A percentile compares a stretch with the other conserved stretches of the same genome.
These are phyloP conservation scores for Brachionus rotundiformis DNA, from an alignment of 1,140 invertebrate genomes.

Conservation along the genomic window DNA sequence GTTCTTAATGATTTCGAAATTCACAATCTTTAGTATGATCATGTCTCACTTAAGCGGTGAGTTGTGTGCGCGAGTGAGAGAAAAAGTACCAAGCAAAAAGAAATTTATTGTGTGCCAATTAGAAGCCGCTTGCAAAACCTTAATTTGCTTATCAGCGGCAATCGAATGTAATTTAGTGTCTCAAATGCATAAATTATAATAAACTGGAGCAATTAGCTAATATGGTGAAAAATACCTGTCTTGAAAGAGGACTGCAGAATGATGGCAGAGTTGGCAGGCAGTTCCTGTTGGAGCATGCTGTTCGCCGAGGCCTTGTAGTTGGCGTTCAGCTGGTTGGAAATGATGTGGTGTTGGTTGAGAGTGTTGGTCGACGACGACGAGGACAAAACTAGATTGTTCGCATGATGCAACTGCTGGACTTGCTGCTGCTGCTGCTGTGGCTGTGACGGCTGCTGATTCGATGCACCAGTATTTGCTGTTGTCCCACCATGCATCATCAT, in stretches of 20 bases:
- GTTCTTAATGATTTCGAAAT: too few species aligned
- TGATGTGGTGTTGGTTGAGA: background rate
- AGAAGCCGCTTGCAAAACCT: background rate
- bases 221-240: constrained; percentile 27
- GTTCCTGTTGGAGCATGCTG: constrained; percentile 26
- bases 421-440: constrained; percentile 16
- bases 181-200: background rate
- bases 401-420: background rate
- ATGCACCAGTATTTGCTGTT: constrained; percentile 47
- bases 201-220: background rate
- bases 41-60: too few species aligned
- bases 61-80: too few species aligned
- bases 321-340: background rate
- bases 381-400: constrained; percentile 8
- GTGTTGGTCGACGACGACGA: constrained; percentile 28
- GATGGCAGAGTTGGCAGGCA: background rate
- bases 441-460: constrained; percentile 30
- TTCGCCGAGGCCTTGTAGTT: background rate
- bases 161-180: background rate
- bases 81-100: too few species aligned
- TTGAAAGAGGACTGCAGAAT: constrained; percentile 19
- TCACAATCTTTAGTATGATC: too few species aligned
- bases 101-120: too few species aligned
- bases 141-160: background rate
- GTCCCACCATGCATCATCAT: constrained; percentile 50